These are phyloP conservation scores for Saguinus imperator DNA, from an alignment of 2,113 vertebrate species.

Conservation along the genomic window DNA sequence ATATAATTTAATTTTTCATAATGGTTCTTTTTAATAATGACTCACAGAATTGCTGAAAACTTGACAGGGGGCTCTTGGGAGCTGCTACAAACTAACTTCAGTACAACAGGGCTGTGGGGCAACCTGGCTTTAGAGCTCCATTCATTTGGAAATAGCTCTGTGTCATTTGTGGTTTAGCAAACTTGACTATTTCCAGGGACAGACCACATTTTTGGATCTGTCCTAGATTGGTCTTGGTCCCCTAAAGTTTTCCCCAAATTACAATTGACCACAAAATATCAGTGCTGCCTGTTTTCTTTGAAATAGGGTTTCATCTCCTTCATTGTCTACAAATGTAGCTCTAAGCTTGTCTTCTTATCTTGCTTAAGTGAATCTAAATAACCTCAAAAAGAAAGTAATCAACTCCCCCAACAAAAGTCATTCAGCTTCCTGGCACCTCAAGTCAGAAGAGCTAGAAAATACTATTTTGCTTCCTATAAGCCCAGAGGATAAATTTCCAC, in stretches of 20 bases:
- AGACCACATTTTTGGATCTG: constrained; percentile 18
- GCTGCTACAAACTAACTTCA: background rate
- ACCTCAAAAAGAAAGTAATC: background rate
- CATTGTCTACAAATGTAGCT: constrained; percentile 50
- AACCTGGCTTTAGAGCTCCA: background rate
- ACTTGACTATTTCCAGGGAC: constrained; percentile 19
- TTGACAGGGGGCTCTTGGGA: background rate
- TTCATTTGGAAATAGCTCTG: background rate
- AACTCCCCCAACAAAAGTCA: background rate
- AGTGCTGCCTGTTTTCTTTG: background rate
- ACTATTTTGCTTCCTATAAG: background rate
- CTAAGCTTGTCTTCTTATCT: constrained; percentile 17
- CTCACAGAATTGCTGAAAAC: background rate
- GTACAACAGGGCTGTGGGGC: fast-evolving
- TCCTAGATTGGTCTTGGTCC: constrained; percentile 21
- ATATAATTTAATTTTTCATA: background rate
- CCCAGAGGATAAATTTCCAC: background rate
- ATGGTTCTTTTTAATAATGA: background rate
- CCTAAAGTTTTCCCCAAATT: background rate
- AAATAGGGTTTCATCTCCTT: constrained; percentile 39
- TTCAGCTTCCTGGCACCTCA: constrained; percentile 1
- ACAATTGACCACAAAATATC: constrained; percentile 44
- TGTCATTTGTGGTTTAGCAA: constrained; percentile 40
- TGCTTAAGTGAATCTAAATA: constrained; percentile 36
- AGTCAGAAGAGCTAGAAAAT: background rate